Percentiles rank a stretch among this genome's conserved stretches.
phyloP scores from a whole-genome alignment of 1,140 invertebrate species.

The Zaprionus gabonicus region DNA sequence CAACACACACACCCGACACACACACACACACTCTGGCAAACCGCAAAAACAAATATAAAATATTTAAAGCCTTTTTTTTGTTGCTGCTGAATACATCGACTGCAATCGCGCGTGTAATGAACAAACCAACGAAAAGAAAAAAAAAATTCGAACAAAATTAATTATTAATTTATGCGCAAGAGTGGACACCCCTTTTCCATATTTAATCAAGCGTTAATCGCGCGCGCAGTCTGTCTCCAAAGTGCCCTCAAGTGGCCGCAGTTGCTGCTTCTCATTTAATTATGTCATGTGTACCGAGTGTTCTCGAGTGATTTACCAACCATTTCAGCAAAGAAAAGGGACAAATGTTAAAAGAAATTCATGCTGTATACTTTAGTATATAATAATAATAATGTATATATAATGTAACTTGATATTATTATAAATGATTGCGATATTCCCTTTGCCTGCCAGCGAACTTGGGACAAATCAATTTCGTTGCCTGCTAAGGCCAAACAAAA shows the following conservation, averaged over 20 bases:
- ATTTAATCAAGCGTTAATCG: slow-evolving; percentile 11
- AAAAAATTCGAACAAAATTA: background rate
- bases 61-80: slow-evolving; percentile 44
- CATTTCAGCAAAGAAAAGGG: background rate
- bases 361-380: background rate
- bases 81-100: slow-evolving; percentile 56
- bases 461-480: background rate
- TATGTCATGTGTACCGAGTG: background rate
- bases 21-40: slow-evolving; percentile 18
- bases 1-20: slow-evolving; percentile 2
- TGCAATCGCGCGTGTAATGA: slow-evolving; percentile 69
- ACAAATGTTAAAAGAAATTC: too few species aligned
- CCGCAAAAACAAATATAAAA: slow-evolving; percentile 38
- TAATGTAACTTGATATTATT: too few species aligned
- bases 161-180: slow-evolving; percentile 7
- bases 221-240: background rate
- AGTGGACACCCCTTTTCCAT: slow-evolving; percentile 2
- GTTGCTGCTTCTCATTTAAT: background rate
- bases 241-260: slow-evolving; percentile 8
- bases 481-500: background rate
- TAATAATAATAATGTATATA: too few species aligned
- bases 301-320: slow-evolving; percentile 1
- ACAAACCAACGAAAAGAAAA: slow-evolving; percentile 8
- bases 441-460: background rate
- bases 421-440: too few species aligned